Evolutionary conservation across 2,888 invertebrate genomes (phyloP).

Genomic region (Plebejus argus): DNA sequence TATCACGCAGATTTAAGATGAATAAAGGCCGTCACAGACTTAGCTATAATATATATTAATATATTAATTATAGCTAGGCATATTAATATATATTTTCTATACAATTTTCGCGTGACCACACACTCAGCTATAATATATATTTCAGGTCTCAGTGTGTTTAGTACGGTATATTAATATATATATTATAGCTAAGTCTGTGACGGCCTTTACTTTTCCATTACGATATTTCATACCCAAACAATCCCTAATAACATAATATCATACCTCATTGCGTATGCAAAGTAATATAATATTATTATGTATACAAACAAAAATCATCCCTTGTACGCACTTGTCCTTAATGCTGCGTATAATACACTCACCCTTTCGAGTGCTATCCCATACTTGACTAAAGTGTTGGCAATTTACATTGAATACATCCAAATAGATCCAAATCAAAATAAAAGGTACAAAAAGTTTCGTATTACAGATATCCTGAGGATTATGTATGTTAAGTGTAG

Average conservation of each 20-base stretch:
- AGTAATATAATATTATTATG: background rate
- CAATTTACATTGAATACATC: constrained; percentile 18
- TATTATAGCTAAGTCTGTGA: too few species aligned
- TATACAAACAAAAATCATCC: constrained; percentile 13
- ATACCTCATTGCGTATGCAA: background rate
- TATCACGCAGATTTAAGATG: background rate
- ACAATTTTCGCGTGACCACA: too few species aligned
- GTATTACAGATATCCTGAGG: background rate
- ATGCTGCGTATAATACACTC: constrained; percentile 17
- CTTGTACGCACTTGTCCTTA: constrained; percentile 16
- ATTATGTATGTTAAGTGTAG: background rate
- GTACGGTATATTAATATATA: too few species aligned
- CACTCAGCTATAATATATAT: too few species aligned
- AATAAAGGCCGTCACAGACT: too few species aligned
- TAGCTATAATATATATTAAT: too few species aligned
- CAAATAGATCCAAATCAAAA: constrained; percentile 12
- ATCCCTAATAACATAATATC: background rate
- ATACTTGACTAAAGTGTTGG: constrained; percentile 20
- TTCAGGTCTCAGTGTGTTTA: too few species aligned
- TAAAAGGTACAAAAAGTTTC: constrained; percentile 1
- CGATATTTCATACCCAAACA: background rate
- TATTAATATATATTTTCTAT: too few species aligned
- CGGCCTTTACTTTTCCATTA: constrained; percentile 5
- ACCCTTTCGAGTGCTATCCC: constrained; percentile 24
- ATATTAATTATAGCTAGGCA: too few species aligned